phyloP scores from a whole-genome alignment of 1,140 invertebrate species.

The Pachyrhynchus sulphureomaculatus region DNA sequence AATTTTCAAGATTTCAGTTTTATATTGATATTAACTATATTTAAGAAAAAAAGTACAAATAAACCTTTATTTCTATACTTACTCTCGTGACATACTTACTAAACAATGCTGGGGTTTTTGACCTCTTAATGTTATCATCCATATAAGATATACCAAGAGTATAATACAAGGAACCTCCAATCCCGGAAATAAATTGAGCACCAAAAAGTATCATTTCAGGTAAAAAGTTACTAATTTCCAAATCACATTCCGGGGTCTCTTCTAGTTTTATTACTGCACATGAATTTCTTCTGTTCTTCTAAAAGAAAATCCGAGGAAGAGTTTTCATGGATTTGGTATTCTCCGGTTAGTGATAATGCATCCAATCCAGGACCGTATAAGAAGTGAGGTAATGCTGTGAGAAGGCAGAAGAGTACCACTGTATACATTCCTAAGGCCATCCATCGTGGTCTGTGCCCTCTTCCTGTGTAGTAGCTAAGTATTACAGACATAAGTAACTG shows the following conservation, averaged over 20 bases:
- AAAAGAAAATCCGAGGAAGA: constrained; percentile 48
- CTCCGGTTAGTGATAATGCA: constrained; percentile 63
- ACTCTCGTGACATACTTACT: constrained; percentile 54
- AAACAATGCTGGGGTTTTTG: constrained; percentile 66
- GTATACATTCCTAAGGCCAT: constrained; percentile 70
- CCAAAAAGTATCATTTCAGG: constrained; percentile 63
- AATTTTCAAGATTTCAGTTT: too few species aligned
- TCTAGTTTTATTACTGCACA: constrained; percentile 44
- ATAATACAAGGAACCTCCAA: constrained; percentile 66
- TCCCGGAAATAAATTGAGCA: constrained; percentile 67
- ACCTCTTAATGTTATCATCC: constrained; percentile 71
- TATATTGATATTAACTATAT: too few species aligned
- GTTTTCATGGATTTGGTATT: constrained; percentile 57
- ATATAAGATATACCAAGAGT: constrained; percentile 70
- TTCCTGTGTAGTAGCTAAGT: constrained; percentile 67
- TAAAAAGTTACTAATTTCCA: constrained; percentile 60
- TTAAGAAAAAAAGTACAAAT: too few species aligned
- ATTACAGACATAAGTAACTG: constrained; percentile 61
- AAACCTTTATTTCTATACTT: too few species aligned
- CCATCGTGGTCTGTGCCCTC: constrained; percentile 70
- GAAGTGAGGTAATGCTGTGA: constrained; percentile 71
- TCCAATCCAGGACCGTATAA: constrained; percentile 72
- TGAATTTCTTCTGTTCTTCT: constrained; percentile 48
- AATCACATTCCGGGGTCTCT: constrained; percentile 55
- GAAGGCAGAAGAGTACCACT: constrained; percentile 67